Conservation (phyloP, 2,113 vertebrate genomes). For the Leucoraja erinaceus region DNA sequence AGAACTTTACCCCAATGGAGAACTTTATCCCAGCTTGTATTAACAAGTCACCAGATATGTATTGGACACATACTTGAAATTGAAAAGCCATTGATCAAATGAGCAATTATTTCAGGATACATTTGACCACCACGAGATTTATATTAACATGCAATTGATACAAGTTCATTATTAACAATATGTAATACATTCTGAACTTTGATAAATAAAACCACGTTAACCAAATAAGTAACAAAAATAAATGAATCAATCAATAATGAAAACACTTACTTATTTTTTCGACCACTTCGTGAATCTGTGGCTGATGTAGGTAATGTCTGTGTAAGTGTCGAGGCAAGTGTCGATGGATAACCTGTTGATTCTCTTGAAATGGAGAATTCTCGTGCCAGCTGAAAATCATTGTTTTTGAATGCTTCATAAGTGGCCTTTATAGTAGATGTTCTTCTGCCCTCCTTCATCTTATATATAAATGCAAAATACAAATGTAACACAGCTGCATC, state of each 20-base stretch:
- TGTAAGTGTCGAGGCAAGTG: slow-evolving; percentile 86
- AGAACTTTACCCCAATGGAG: not conserved
- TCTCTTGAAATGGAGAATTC: slow-evolving; percentile 86
- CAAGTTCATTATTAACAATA: not conserved
- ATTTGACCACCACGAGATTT: not conserved
- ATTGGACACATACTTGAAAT: not conserved
- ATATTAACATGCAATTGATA: not conserved
- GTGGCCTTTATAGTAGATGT: slow-evolving; percentile 95
- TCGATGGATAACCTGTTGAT: slow-evolving; percentile 72
- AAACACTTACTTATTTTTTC: slow-evolving; percentile 88
- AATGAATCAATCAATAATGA: not conserved
- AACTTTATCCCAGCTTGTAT: not conserved
- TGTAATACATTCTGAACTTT: not conserved
- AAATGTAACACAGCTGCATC: not conserved
- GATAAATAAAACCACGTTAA: not conserved
- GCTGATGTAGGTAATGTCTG: slow-evolving; percentile 62
- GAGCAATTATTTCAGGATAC: not conserved
- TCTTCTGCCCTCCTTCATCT: slow-evolving; percentile 97
- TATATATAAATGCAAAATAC: slow-evolving; percentile 42
- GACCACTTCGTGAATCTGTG: slow-evolving; percentile 80
- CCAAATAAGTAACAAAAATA: not conserved
- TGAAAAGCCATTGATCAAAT: not conserved
- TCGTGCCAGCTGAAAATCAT: slow-evolving; percentile 85
- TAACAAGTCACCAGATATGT: not conserved
- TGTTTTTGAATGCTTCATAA: slow-evolving; percentile 98